Base-by-base conservation (phyloP, 2,888 invertebrate genomes). In the Apeira syringaria region DNA sequence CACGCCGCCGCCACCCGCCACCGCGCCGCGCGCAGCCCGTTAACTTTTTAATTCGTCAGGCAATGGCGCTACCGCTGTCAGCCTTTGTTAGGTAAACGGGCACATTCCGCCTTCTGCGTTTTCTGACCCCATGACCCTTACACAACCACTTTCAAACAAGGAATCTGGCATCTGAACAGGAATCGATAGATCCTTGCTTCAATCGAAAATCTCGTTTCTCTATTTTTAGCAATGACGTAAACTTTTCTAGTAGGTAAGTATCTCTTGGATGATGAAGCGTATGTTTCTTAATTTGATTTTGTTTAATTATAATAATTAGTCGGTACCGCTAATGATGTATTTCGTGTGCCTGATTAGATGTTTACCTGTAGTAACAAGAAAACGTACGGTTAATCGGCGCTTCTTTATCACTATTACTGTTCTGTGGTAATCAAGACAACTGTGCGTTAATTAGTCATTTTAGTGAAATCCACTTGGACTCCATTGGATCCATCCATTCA, bases 1-100 rank as follows among this genome's bases (percentile, higher is more conserved):
- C 68, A 64, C 71, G 70, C 71, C 70, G 68, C 72, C 64, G 73
- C 56, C 68, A 71, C 33, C n/a, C 38, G 31, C 38, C 10, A 4
- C 40, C 69, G 65, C 74, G 74, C 76, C 74, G 71, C 74, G 67
- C 74, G 64, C 78, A 72, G 66, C 74, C 80, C 81, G 82, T 81
- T 84, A 82, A 82, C 83, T 82, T 85, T 85, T 85, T 84, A 84
- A 85, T 85, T 84, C 74, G 75, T 75, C 74, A 77, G 66, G 75
- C 83, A 69, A 76, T 68, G 76, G 76, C 75, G 73, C 53, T 56
- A 50, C 50, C 9, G 24, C 48, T 44, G 69, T 61, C 80, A 69
- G 71, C 75, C 76, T 80, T 77, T 77, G 76, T 76, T 71, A 64
- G 64, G 56, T 63, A 66, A 64, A 66, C 64, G 64, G 65, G 61